Conservation (phyloP, 2,888 invertebrate genomes). For the Apomyelois bistriatella region DNA sequence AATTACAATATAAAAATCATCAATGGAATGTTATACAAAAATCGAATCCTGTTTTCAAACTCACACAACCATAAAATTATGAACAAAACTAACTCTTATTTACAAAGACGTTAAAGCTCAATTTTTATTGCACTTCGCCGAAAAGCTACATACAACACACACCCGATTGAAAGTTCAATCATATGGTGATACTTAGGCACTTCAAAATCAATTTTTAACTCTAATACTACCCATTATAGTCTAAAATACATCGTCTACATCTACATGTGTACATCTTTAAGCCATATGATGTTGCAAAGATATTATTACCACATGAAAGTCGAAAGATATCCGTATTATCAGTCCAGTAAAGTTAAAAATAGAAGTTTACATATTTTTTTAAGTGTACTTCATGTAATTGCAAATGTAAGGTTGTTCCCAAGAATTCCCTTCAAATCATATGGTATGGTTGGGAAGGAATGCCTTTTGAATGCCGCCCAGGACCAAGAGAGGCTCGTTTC, state of each 20-base stretch:
- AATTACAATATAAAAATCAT: slow-evolving; percentile 22
- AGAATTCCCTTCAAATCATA: slow-evolving; percentile 16
- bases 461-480: slow-evolving; percentile 10
- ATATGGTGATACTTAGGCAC: slow-evolving; percentile 42
- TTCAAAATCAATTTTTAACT: background rate
- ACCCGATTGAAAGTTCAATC: slow-evolving; percentile 59
- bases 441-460: slow-evolving; percentile 11
- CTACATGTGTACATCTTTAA: slow-evolving; percentile 7
- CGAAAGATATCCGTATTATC: slow-evolving; percentile 2
- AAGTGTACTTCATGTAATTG: background rate
- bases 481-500: slow-evolving; percentile 5
- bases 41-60: slow-evolving; percentile 66
- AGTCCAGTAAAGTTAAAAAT: slow-evolving; percentile 1
- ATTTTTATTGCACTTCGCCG: slow-evolving; percentile 16
- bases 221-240: background rate
- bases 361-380: background rate
- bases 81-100: slow-evolving; percentile 20
- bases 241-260: background rate
- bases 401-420: slow-evolving; percentile 10
- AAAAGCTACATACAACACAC: slow-evolving; percentile 45
- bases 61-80: slow-evolving; percentile 25
- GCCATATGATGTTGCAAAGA: slow-evolving; percentile 10
- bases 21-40: slow-evolving; percentile 69
- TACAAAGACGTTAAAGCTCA: background rate
- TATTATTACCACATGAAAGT: background rate